Conservation (phyloP, 2,113 vertebrate genomes). For the Cranoglanis bouderius region DNA sequence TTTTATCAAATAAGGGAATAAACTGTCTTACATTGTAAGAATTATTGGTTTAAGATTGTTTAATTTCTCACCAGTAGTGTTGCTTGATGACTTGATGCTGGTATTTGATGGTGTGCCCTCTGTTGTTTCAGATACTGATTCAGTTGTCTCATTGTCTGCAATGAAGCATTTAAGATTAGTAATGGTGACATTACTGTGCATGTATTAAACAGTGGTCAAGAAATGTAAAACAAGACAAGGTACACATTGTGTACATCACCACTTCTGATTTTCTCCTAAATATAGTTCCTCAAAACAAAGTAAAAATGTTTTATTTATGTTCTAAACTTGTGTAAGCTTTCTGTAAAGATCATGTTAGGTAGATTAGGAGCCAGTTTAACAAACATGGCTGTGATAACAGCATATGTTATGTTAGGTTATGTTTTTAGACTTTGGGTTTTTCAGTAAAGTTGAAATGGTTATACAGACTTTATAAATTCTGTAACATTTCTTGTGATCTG, state of each 20-base stretch:
- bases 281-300: not conserved
- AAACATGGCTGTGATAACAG: not conserved
- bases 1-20: not conserved
- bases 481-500: not conserved
- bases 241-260: not conserved
- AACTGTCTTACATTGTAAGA: not conserved
- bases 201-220: not conserved
- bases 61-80: constrained; percentile 49
- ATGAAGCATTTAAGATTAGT: constrained; percentile 22
- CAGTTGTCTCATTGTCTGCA: constrained; percentile 31
- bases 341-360: not conserved
- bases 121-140: constrained; percentile 37
- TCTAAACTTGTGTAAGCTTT: not conserved
- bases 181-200: not conserved
- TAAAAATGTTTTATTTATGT: not conserved
- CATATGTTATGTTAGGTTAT: not conserved
- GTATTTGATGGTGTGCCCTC: constrained; percentile 42
- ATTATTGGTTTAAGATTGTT: not conserved
- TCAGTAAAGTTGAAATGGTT: not conserved
- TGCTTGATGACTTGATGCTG: constrained; percentile 47
- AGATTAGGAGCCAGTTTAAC: not conserved
- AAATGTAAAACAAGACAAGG: not conserved
- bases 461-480: not conserved
- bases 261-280: not conserved
- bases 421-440: not conserved